These are phyloP conservation scores for Sphaerophoria rueppellii DNA, from an alignment of 2,888 invertebrate species.

Conservation along the genomic window DNA sequence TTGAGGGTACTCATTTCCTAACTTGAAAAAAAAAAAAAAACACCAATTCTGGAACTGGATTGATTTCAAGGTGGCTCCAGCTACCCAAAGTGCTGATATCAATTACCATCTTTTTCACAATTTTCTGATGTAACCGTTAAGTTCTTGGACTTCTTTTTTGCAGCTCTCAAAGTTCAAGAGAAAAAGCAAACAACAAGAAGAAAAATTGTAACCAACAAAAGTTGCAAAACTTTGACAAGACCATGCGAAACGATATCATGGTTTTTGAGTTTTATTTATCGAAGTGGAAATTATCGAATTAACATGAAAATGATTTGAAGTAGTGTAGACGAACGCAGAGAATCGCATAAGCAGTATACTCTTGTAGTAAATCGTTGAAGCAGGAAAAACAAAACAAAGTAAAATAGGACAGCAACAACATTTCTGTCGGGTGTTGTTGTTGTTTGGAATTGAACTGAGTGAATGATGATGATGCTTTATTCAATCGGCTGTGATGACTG, in stretches of 20 bases:
- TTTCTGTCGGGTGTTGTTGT: not conserved
- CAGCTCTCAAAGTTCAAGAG: not conserved
- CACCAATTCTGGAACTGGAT: constrained; percentile 26
- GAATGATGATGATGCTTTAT: constrained; percentile 71
- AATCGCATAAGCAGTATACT: not conserved
- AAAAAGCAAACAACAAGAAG: constrained; percentile 11
- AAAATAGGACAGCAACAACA: constrained; percentile 9
- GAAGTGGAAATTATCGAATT: constrained; percentile 72
- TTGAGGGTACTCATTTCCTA: not conserved
- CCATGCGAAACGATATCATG: constrained; percentile 59
- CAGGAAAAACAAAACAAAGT: constrained; percentile 19
- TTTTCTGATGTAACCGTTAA: constrained; percentile 32
- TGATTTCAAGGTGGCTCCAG: constrained; percentile 46
- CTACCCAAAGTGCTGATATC: constrained; percentile 37
- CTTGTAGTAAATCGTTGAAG: not conserved
- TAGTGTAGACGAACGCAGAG: not conserved
- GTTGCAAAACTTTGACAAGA: constrained; percentile 40
- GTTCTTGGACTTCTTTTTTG: constrained; percentile 44
- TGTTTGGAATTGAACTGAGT: constrained; percentile 40
- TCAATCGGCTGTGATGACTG: constrained; percentile 71
- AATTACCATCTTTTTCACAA: constrained; percentile 53
- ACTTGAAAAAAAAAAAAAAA: constrained; percentile 8
- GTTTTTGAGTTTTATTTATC: constrained; percentile 67
- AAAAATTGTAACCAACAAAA: constrained; percentile 5
- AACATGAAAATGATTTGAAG: constrained; percentile 61